phyloP scores from a whole-genome alignment of 2,888 invertebrate genomes.

The Phyllotreta cruciferae region DNA sequence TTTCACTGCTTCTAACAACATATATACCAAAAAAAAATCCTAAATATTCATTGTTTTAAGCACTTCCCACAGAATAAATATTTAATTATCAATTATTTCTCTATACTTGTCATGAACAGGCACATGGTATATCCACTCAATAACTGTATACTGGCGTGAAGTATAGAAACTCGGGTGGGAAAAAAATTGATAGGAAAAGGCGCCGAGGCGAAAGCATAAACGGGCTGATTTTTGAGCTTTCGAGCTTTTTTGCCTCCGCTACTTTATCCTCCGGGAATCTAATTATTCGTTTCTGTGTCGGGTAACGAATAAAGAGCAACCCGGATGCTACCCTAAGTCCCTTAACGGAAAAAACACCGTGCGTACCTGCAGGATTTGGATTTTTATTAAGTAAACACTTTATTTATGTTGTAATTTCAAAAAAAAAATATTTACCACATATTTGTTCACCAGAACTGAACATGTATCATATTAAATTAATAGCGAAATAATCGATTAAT shows the following conservation, averaged over 20 bases:
- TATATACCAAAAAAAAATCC: too few relatives aligned
- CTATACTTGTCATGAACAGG: too few relatives aligned
- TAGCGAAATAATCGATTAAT: too few relatives aligned
- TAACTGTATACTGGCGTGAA: background rate
- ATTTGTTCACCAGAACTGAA: background rate
- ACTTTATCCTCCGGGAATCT: slow-evolving; percentile 17
- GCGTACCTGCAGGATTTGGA: background rate
- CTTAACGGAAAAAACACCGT: background rate
- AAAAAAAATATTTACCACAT: background rate
- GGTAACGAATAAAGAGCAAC: slow-evolving; percentile 2
- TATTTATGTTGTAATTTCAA: slow-evolving; percentile 1
- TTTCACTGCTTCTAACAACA: too few relatives aligned
- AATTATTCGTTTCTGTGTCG: slow-evolving; percentile 8
- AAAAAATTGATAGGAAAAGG: slow-evolving; percentile 4
- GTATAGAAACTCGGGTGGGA: background rate
- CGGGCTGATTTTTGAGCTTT: slow-evolving; percentile 16
- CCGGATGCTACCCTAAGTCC: background rate
- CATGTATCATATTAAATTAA: background rate
- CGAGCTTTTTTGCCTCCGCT: slow-evolving; percentile 10
- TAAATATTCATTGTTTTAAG: too few relatives aligned
- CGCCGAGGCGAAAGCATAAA: background rate
- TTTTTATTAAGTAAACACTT: slow-evolving; percentile 2
- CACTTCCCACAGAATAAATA: too few relatives aligned
- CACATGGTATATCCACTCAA: too few relatives aligned
- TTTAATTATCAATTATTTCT: too few relatives aligned